These are phyloP conservation scores for Megaceryle maxima DNA, from an alignment of 2,113 vertebrate genomes.

Conservation along the genomic window DNA sequence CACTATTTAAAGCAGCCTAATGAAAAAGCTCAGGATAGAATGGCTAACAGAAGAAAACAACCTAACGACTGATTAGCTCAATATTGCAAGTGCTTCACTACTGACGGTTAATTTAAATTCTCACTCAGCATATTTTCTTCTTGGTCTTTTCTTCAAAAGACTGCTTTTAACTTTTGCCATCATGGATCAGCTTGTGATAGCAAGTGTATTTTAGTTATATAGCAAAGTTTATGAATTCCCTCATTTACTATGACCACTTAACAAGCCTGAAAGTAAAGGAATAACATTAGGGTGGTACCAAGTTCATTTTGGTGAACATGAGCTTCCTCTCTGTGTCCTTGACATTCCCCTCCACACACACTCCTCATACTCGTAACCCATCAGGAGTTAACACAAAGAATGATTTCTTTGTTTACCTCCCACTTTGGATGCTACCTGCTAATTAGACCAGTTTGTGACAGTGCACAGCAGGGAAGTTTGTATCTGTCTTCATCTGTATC, in stretches of 20 bases:
- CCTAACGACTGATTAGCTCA: background rate
- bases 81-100: background rate
- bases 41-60: background rate
- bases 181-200: background rate
- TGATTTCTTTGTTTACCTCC: background rate
- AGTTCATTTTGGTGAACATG: background rate
- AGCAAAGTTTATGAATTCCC: background rate
- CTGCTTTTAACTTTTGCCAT: background rate
- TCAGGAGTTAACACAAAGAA: background rate
- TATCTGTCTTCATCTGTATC: background rate
- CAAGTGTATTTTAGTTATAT: background rate
- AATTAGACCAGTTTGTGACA: background rate
- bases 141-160: background rate
- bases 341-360: background rate
- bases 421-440: background rate
- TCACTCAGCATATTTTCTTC: background rate
- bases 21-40: background rate
- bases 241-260: background rate
- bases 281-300: background rate
- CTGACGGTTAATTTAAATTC: background rate
- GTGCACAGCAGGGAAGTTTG: background rate
- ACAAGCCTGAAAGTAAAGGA: background rate
- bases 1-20: slow-evolving; percentile 1
- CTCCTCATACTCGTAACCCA: background rate
- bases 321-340: background rate